Percentiles rank a stretch among this genome's conserved stretches.
Evolutionary conservation across 2,888 invertebrate genomes (phyloP).

Genomic region (Altica lythri): DNA sequence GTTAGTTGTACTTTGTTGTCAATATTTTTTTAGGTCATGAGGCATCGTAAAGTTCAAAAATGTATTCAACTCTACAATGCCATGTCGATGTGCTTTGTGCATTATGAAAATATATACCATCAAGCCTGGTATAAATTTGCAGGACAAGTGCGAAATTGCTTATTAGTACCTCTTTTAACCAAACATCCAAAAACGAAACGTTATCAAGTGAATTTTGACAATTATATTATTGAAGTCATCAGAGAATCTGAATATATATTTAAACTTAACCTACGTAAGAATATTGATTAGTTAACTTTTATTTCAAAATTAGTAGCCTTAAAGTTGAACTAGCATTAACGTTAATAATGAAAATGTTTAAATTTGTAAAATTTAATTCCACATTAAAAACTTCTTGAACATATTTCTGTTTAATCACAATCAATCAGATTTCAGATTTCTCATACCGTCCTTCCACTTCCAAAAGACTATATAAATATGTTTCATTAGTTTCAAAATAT

Average conservation of each 20-base stretch:
- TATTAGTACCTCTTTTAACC: conserved; percentile 73
- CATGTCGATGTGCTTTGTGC: conserved; percentile 76
- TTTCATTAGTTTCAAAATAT: neutral
- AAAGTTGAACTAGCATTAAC: neutral
- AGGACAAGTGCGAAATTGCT: conserved; percentile 68
- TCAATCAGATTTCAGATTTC: neutral
- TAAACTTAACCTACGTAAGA: conserved; percentile 69
- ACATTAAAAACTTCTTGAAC: neutral
- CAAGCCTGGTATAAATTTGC: conserved; percentile 79
- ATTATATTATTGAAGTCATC: conserved; percentile 72
- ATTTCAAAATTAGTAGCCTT: neutral
- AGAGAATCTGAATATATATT: conserved; percentile 82
- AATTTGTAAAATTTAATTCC: neutral
- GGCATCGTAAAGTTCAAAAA: conserved; percentile 70
- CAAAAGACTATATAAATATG: neutral
- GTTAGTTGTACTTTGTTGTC: neutral
- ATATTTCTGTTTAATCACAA: neutral
- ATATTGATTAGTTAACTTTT: neutral
- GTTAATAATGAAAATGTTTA: too few relatives aligned
- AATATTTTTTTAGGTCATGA: conserved; percentile 56
- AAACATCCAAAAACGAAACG: conserved; percentile 68
- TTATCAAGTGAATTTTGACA: conserved; percentile 74
- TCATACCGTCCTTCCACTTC: neutral
- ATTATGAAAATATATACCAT: conserved; percentile 83
- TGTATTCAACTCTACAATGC: conserved; percentile 80